phyloP scores from a whole-genome alignment of 2,113 vertebrate genomes.

The Pipa parva region DNA sequence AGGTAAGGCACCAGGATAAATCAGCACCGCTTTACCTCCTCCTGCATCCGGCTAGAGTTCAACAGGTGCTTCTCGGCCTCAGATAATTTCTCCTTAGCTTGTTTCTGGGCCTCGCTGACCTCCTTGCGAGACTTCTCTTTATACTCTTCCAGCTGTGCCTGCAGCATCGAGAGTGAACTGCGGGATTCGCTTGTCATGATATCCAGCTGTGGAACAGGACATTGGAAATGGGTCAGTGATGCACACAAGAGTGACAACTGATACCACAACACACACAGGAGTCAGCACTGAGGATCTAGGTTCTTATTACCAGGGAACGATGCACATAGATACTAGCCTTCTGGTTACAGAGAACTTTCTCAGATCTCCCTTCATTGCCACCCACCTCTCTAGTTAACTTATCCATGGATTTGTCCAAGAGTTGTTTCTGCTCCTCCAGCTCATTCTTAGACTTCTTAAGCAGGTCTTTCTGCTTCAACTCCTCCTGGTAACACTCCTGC shows the following conservation, averaged over 20 bases:
- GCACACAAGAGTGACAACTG: too few relatives aligned
- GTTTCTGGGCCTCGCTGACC: conserved; percentile 75
- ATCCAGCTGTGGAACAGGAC: conserved; percentile 71
- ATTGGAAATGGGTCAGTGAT: too few relatives aligned
- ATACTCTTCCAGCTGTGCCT: conserved; percentile 81
- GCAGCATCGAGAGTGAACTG: conserved; percentile 62
- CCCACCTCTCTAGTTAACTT: conserved; percentile 67
- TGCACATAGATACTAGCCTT: neutral
- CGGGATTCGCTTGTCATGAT: conserved; percentile 66
- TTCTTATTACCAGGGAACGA: too few relatives aligned
- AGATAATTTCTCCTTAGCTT: conserved; percentile 68
- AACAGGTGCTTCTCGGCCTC: conserved; percentile 73
- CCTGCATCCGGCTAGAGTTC: conserved; percentile 70
- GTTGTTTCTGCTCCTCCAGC: conserved; percentile 67
- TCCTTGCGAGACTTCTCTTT: conserved; percentile 80
- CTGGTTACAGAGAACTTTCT: neutral
- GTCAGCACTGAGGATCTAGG: too few relatives aligned
- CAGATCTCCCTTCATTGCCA: rapidly evolving
- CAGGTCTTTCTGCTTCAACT: conserved; percentile 65
- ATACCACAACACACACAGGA: too few relatives aligned
- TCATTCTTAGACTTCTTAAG: conserved; percentile 62
- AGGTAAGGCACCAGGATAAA: too few relatives aligned
- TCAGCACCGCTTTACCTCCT: conserved; percentile 76
- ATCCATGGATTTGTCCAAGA: conserved; percentile 59
- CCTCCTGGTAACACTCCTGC: conserved; percentile 59